phyloP scores from a whole-genome alignment of 2,888 invertebrate genomes.

The Diplolepis rosae region DNA sequence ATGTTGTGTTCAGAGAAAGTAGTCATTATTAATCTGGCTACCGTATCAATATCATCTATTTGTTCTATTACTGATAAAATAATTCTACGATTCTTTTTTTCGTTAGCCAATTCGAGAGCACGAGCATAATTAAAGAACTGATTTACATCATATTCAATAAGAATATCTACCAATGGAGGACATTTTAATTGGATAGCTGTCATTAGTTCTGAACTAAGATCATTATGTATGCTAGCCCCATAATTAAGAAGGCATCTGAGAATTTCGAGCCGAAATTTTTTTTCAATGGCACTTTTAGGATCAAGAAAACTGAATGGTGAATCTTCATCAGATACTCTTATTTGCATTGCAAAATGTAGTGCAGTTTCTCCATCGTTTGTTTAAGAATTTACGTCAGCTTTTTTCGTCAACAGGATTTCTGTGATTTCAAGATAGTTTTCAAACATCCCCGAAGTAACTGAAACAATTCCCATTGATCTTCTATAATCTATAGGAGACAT shows the following conservation, averaged over 20 bases:
- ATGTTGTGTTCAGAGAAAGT: too few species aligned
- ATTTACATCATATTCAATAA: neutral
- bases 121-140: neutral
- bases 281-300: too few species aligned
- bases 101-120: neutral
- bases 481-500: neutral
- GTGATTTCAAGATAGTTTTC: neutral
- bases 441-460: too few species aligned
- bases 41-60: neutral
- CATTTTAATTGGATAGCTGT: neutral
- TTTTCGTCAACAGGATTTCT: neutral
- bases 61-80: neutral
- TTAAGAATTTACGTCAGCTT: neutral
- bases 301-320: too few species aligned
- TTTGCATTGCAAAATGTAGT: neutral
- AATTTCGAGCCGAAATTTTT: neutral
- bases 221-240: neutral
- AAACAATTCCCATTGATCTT: accelerated
- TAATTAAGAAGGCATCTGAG: conserved; percentile 5
- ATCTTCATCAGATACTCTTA: neutral
- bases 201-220: neutral
- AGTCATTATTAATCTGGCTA: neutral
- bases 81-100: neutral
- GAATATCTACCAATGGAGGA: neutral
- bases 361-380: neutral